These are phyloP conservation scores for Salvator merianae DNA, from an alignment of 2,113 vertebrate genomes.

Conservation along the genomic window DNA sequence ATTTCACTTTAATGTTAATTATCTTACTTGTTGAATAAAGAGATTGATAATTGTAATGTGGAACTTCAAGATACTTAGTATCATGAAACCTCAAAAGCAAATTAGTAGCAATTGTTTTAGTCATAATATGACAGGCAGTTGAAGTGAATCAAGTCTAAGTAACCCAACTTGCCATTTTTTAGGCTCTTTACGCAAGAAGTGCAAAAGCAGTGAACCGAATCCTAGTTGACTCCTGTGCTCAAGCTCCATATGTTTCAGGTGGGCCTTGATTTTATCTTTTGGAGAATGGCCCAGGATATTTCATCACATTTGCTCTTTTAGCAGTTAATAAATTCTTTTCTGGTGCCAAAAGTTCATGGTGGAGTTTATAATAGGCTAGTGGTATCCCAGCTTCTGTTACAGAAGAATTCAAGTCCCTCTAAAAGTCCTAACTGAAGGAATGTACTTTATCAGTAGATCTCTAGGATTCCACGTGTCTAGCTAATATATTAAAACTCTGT, in stretches of 20 bases:
- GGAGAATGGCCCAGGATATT: not conserved
- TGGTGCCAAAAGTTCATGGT: not conserved
- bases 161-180: not conserved
- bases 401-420: conserved; percentile 18
- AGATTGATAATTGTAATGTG: too few relatives aligned
- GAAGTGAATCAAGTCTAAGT: conserved; percentile 13
- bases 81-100: not conserved
- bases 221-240: not conserved
- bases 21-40: too few relatives aligned
- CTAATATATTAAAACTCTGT: not conserved
- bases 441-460: not conserved
- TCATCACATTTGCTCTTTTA: not conserved
- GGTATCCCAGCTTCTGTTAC: not conserved
- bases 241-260: accelerated
- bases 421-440: conserved; percentile 12
- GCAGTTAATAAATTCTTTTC: not conserved
- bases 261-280: not conserved
- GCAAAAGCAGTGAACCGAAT: conserved; percentile 5
- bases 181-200: accelerated
- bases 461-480: not conserved
- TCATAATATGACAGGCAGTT: conserved; percentile 24
- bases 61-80: too few relatives aligned
- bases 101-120: not conserved
- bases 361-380: too few relatives aligned
- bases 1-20: not conserved